Conservation (phyloP, 2,797 vertebrate genomes). For the Trematomus bernacchii region DNA sequence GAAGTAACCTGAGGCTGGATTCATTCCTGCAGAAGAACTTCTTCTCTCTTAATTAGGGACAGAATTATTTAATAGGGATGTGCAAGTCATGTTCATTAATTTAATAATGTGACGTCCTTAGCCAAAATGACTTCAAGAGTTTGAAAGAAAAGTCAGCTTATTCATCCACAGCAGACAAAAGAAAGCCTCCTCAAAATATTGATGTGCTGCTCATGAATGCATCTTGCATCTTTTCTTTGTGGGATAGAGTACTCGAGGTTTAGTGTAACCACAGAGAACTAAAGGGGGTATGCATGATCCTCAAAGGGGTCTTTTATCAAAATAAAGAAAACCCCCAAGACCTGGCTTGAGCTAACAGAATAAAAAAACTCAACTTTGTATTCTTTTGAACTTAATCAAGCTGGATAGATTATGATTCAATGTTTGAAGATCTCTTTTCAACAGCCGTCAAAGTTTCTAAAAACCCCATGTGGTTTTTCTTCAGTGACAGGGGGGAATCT, state of each 20-base stretch:
- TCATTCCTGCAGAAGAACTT: neutral
- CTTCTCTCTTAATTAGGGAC: neutral
- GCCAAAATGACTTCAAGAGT: neutral
- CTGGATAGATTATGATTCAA: slow-evolving; percentile 22
- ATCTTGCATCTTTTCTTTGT: neutral
- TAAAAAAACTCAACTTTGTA: slow-evolving; percentile 11
- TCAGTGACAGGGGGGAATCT: slow-evolving; percentile 22
- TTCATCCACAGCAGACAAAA: neutral
- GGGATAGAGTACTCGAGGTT: neutral
- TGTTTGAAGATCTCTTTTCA: slow-evolving; percentile 43
- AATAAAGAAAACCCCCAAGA: neutral
- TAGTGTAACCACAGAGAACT: neutral
- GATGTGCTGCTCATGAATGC: slow-evolving; percentile 7
- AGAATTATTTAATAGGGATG: neutral
- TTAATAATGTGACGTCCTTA: neutral
- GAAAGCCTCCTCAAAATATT: neutral
- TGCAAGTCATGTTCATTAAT: neutral
- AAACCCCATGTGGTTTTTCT: slow-evolving; percentile 34
- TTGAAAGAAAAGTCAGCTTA: neutral
- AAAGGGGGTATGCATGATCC: neutral
- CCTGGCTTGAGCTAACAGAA: slow-evolving; percentile 14
- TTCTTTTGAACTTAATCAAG: slow-evolving; percentile 20
- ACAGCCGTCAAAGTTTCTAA: slow-evolving; percentile 27
- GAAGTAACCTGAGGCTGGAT: neutral
- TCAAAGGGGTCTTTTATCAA: neutral